A percentile compares a stretch with the other conserved stretches of the same genome.
Evolutionary conservation across 2,888 invertebrate species (phyloP).

Genomic region (Loripinus fragilis): DNA sequence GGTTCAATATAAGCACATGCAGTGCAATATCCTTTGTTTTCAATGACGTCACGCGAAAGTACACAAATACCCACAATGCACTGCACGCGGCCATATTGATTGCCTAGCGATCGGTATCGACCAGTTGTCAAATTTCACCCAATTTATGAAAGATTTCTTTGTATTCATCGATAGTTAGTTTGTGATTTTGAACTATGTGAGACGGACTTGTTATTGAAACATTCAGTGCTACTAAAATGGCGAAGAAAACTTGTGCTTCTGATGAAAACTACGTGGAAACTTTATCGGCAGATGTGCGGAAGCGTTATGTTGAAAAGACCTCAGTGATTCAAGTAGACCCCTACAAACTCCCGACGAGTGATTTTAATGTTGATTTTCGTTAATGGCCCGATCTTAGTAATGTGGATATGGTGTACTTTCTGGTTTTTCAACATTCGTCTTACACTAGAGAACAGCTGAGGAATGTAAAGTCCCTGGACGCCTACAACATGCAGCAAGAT

Average conservation of each 20-base stretch:
- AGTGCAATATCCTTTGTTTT: not conserved
- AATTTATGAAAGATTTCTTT: too few species aligned
- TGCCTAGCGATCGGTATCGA: not conserved
- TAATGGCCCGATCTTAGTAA: conserved; percentile 24
- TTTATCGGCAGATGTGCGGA: conserved; percentile 12
- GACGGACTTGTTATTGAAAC: too few species aligned
- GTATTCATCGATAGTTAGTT: too few species aligned
- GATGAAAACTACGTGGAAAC: not conserved
- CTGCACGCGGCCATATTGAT: not conserved
- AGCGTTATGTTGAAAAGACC: conserved; percentile 28
- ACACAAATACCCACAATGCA: conserved; percentile 10
- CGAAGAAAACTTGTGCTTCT: not conserved
- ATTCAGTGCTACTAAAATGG: not conserved
- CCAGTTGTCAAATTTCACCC: not conserved
- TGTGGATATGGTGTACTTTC: too few species aligned
- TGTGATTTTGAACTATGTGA: too few species aligned
- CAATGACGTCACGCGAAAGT: too few species aligned
- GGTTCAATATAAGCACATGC: too few species aligned
- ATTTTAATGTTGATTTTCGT: not conserved
- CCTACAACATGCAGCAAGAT: too few species aligned
- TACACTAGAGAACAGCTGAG: conserved; percentile 31
- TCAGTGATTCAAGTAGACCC: conserved; percentile 10
- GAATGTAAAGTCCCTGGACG: conserved; percentile 30
- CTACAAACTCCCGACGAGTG: not conserved
- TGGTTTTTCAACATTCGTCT: too few species aligned